Base-by-base conservation (phyloP, 1,140 invertebrate species). In the Parasteatoda tepidariorum region DNA sequence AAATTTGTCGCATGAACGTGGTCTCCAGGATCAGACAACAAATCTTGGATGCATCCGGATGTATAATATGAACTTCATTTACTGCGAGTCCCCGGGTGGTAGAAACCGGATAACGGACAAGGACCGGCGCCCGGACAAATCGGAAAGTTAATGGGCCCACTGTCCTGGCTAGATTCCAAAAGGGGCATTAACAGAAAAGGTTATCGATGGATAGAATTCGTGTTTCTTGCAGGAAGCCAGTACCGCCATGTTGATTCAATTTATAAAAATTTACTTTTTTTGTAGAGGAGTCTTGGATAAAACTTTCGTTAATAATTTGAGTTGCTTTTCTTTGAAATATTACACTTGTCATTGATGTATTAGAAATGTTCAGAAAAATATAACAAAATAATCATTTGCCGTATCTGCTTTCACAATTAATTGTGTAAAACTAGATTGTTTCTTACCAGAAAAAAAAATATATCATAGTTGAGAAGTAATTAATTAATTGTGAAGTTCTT, bases 31-130 rank as follows among this genome's bases (percentile, higher is more conserved):
- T 34, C 66, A 38, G 38, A 68, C 31, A 68, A 68, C 66, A 38
- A 33, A 41, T 68, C 26, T 34, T 26, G 66, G 34, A 68, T 24
- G 24, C 34, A 48, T 33, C 66, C 66, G 66, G 66, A 68, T 68
- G 66, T 68, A 68, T 68, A 68, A 68, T 68, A 34, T 68, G 34
- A 34, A 68, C 66, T 68, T 68, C 66, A 68, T 68, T 68, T 68
- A 68, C 26, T 41, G 66, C 22, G 66, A 48, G 26, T 68, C 66
- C 38, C 38, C 31, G 66, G 66, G 31, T 68, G 66, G 66, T 48
- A 24, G 7, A 22, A 41, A 34, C 48, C 28, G n/a, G 68, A 71
- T 71, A 71, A 38, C 68, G 22, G 11, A 38, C 26, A 31, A 68
- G 33, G 66, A n/a, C n/a, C n/a, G 48, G 41, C 26, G 15, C 68